Percentiles rank a stretch among this genome's conserved stretches.
Conservation (phyloP, 2,888 invertebrate genomes). For the Nymphalis urticae region DNA sequence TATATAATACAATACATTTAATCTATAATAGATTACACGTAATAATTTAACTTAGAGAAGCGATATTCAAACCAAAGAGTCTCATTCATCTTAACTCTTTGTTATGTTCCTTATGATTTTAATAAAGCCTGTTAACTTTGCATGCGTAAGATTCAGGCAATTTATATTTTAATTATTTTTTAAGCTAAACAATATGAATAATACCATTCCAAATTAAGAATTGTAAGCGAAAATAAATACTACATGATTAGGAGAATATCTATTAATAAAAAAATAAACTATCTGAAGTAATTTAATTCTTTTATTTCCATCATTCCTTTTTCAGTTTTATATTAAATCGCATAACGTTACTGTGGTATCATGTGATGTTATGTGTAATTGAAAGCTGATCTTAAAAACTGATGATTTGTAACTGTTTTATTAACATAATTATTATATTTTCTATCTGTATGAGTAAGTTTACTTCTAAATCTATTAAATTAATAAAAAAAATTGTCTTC, state of each 20-base stretch:
- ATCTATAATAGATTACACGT: constrained; percentile 36
- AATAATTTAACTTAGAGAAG: constrained; percentile 48
- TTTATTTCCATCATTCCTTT: constrained; percentile 27
- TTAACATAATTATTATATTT: too few relatives aligned
- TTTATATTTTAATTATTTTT: constrained; percentile 74
- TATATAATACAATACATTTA: constrained; percentile 26
- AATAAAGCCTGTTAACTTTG: constrained; percentile 47
- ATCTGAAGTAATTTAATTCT: constrained; percentile 56
- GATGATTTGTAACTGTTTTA: too few relatives aligned
- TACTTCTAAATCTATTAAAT: too few relatives aligned
- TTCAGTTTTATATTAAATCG: constrained; percentile 21
- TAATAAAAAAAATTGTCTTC: too few relatives aligned
- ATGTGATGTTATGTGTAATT: too few relatives aligned
- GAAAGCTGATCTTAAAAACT: too few relatives aligned
- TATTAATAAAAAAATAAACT: constrained; percentile 72
- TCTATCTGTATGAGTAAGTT: too few relatives aligned
- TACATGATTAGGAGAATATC: constrained; percentile 72
- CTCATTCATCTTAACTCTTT: constrained; percentile 70
- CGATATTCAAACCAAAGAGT: constrained; percentile 74
- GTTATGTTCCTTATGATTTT: constrained; percentile 62
- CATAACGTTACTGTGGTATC: background rate
- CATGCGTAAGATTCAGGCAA: constrained; percentile 56
- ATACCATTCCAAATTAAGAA: constrained; percentile 81
- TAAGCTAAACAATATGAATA: constrained; percentile 73
- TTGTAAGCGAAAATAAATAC: constrained; percentile 74